Evolutionary conservation across 2,797 vertebrate genomes (phyloP), one percentile per base, ranked within the genome.

Genomic region (Lophotriccus pileatus): DNA sequence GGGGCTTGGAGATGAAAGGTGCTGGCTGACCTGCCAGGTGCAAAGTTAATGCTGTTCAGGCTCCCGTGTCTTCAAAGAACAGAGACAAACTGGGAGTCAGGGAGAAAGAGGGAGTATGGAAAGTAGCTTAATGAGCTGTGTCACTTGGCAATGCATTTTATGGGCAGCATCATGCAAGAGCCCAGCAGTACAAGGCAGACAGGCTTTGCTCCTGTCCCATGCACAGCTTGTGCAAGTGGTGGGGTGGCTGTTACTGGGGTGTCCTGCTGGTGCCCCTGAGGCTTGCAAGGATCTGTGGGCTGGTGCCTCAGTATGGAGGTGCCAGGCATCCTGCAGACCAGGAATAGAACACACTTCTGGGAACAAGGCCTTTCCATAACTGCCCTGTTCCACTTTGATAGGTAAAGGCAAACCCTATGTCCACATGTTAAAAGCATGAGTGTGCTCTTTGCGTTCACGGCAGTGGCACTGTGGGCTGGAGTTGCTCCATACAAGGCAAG

Each of bases 61-160:
- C 10, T 20, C 13, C 25, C 5, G 12, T 27, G 41, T 78, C 55
- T 81, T 72, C 58, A 72, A 78, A 87, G 78, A 69, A 75, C 1
- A 12, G 49, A 73, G 41, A 19, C 0, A 4, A 76, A 36, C 3
- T 7, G 20, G 27, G 20, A 93, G 19, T 0, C 0, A 0, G 15
- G 21, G 28, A 52, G 36, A 34, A 72, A 47, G 19, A 32, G 12
- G 3, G 10, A 19, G 2, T 44, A 4, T 63, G 17, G 46, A 56
- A 64, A 72, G 22, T 14, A 10, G 16, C 34, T 77, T 47, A 59
- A 30, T 0, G 0, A 50, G 13, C 75, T 60, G 22, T 43, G 37
- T 49, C 36, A 4, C 28, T 56, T 62, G 50, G 58, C 24, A 86
- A 59, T 37, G 23, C 25, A 41, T 68, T 78, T 89, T 43, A 64